phyloP scores from a whole-genome alignment of 2,888 invertebrate genomes.

The Apamea sordens region DNA sequence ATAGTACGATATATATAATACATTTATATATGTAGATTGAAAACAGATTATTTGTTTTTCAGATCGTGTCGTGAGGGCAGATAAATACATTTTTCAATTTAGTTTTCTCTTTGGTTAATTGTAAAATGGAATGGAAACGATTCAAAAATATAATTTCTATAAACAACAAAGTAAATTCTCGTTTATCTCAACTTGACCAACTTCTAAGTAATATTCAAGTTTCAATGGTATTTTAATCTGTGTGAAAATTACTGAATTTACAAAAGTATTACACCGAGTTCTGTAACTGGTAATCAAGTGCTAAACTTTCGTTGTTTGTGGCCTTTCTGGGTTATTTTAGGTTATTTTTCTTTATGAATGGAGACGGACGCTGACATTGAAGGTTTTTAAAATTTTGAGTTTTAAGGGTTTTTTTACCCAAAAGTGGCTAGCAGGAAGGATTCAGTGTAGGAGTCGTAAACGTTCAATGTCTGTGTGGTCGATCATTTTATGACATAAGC shows the following conservation, averaged over 20 bases:
- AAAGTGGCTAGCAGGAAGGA: neutral
- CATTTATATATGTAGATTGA: too few species aligned
- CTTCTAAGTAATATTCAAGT: conserved; percentile 60
- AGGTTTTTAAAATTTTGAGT: neutral
- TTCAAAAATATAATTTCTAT: neutral
- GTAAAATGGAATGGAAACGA: neutral
- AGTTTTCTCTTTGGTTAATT: neutral
- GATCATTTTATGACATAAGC: neutral
- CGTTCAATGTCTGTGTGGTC: neutral
- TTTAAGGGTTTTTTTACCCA: too few species aligned
- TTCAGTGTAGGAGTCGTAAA: neutral
- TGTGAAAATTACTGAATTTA: conserved; percentile 63
- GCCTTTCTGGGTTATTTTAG: conserved; percentile 1
- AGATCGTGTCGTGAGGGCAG: too few species aligned
- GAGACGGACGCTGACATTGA: neutral
- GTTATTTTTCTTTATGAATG: neutral
- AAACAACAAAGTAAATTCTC: conserved; percentile 38
- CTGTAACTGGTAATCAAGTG: conserved; percentile 41
- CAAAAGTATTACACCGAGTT: conserved; percentile 41
- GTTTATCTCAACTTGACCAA: conserved; percentile 39
- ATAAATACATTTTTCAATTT: neutral
- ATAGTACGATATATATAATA: too few species aligned
- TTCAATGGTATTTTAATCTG: conserved; percentile 61
- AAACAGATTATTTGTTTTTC: too few species aligned
- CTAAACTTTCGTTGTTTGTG: conserved; percentile 40